Conservation (phyloP, 2,113 vertebrate species). For the Paralichthys olivaceus region DNA sequence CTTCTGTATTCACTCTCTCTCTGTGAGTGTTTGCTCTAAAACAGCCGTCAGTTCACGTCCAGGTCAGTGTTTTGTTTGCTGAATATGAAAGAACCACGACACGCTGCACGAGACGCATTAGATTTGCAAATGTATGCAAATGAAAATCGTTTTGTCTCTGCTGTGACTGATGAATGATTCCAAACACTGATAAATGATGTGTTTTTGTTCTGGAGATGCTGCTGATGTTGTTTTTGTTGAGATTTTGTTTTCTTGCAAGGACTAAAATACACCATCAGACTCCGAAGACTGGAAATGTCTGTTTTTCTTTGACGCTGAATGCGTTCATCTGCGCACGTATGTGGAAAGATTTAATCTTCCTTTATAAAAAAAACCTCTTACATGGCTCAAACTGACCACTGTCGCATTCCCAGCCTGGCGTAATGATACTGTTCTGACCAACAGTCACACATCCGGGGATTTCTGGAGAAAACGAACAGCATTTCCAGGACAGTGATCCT, state of each 20-base stretch:
- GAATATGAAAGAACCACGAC: constrained; percentile 19
- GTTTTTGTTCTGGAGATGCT: constrained; percentile 1
- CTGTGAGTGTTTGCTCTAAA: neutral
- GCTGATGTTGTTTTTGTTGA: neutral
- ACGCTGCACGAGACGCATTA: constrained; percentile 47
- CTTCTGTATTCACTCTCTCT: neutral
- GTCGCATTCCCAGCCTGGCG: constrained; percentile 3
- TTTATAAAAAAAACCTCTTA: neutral
- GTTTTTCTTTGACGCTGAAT: constrained; percentile 1
- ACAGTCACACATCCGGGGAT: neutral
- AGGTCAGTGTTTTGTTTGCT: constrained; percentile 53
- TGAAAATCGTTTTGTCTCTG: neutral
- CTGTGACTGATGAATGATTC: constrained; percentile 35
- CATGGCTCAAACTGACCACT: constrained; percentile 27
- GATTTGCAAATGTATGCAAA: constrained; percentile 72
- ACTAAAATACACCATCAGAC: constrained; percentile 14
- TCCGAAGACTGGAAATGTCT: constrained; percentile 26
- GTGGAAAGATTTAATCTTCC: constrained; percentile 1
- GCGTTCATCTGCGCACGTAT: constrained; percentile 2
- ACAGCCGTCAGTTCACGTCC: constrained; percentile 48
- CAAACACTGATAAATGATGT: constrained; percentile 21
- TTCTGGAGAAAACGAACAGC: neutral
- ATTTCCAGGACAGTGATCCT: constrained; percentile 54
- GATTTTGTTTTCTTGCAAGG: neutral
- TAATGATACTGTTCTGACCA: constrained; percentile 30